A percentile compares a stretch with the other conserved stretches of the same genome.
Conservation (phyloP, 2,797 vertebrate genomes). For the Spinus pinus region DNA sequence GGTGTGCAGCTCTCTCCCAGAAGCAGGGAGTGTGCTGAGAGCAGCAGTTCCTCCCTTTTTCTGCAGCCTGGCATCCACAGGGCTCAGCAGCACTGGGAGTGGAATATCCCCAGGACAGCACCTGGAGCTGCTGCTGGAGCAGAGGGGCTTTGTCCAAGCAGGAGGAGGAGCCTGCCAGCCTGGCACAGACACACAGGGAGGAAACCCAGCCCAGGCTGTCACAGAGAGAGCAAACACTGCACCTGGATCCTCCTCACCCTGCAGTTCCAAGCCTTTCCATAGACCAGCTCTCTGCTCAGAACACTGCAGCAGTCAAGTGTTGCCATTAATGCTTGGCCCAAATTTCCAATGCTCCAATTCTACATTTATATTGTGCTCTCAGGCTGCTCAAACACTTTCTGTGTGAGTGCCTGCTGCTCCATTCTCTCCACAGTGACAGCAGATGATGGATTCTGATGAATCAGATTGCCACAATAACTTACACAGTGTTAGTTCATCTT, state of each 20-base stretch:
- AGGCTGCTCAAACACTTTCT: not conserved
- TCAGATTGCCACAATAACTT: not conserved
- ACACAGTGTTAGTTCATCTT: not conserved
- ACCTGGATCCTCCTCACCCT: not conserved
- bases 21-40: not conserved
- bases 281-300: not conserved
- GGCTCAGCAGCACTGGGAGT: fast-evolving
- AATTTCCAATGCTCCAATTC: not conserved
- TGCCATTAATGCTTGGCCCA: not conserved
- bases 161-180: not conserved
- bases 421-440: not conserved
- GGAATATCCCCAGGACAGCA: not conserved
- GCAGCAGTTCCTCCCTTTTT: not conserved
- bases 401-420: not conserved
- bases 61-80: not conserved
- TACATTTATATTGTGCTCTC: not conserved
- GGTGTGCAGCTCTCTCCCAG: not conserved
- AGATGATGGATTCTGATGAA: slow-evolving; percentile 12
- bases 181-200: not conserved
- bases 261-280: not conserved
- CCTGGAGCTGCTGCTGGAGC: not conserved
- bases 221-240: not conserved
- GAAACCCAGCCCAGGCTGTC: not conserved
- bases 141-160: not conserved
- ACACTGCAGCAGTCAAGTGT: not conserved